Percentiles rank a stretch among this genome's conserved stretches.
phyloP scores from a whole-genome alignment of 2,888 invertebrate species.

The Andrena minutula region DNA sequence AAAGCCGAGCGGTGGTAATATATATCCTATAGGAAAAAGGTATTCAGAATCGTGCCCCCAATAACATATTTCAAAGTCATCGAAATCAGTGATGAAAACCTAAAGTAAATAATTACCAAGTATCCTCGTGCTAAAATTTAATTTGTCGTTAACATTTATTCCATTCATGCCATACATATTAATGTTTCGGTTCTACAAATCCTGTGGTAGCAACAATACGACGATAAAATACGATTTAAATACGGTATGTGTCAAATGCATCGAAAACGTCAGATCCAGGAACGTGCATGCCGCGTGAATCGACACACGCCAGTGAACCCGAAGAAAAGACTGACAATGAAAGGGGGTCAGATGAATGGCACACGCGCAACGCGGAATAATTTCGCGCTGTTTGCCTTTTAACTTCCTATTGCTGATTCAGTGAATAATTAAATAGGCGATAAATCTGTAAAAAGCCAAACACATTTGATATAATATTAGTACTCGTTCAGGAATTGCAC shows the following conservation, averaged over 20 bases:
- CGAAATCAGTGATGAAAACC: too few relatives aligned
- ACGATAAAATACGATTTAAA: conserved; percentile 39
- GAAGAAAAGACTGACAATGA: conserved; percentile 64
- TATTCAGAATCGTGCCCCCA: too few relatives aligned
- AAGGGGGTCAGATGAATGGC: conserved; percentile 60
- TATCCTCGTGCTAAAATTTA: background rate
- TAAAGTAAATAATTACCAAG: too few relatives aligned
- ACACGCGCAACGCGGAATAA: conserved; percentile 45
- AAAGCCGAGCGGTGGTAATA: too few relatives aligned
- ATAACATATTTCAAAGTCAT: too few relatives aligned
- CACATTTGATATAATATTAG: background rate
- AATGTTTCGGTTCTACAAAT: background rate
- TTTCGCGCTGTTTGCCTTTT: conserved; percentile 42
- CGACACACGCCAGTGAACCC: conserved; percentile 63
- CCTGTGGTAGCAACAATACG: conserved; percentile 27
- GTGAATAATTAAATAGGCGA: conserved; percentile 5
- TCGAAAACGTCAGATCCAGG: conserved; percentile 58
- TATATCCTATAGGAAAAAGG: too few relatives aligned
- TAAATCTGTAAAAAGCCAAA: background rate
- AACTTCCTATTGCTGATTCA: conserved; percentile 26
- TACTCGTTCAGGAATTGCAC: background rate
- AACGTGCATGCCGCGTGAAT: conserved; percentile 61
- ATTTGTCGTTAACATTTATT: background rate
- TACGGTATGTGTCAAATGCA: conserved; percentile 52
- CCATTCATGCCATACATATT: background rate